A percentile compares a stretch with the other conserved stretches of the same genome.
Evolutionary conservation across 2,797 vertebrate species (phyloP).

Genomic region (Lindbergichthys nudifrons): DNA sequence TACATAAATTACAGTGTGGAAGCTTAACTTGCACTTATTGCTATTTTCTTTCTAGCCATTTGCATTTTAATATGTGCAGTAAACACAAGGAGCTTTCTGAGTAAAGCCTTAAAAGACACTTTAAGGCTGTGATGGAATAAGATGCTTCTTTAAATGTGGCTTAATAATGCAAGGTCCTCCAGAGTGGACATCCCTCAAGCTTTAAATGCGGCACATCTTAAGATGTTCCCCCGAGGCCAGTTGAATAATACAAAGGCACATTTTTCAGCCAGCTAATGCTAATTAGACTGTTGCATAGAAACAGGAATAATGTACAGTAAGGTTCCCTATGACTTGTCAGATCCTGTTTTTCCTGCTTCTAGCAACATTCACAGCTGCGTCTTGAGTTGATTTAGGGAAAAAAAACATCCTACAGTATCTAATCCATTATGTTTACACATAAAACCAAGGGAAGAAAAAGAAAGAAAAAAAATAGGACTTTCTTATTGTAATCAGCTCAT

Average conservation of each 20-base stretch:
- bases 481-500: slow-evolving; percentile 19
- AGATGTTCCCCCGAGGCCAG: slow-evolving; percentile 57
- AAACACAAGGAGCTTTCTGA: slow-evolving; percentile 41
- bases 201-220: slow-evolving; percentile 65
- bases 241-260: slow-evolving; percentile 75
- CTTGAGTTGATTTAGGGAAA: slow-evolving; percentile 25
- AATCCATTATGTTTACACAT: background rate
- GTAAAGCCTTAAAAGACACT: slow-evolving; percentile 35
- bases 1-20: slow-evolving; percentile 47
- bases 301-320: slow-evolving; percentile 69
- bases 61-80: slow-evolving; percentile 68
- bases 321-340: slow-evolving; percentile 54
- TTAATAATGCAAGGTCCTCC: slow-evolving; percentile 52
- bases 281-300: slow-evolving; percentile 75
- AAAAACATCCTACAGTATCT: slow-evolving; percentile 30
- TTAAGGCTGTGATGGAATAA: slow-evolving; percentile 46
- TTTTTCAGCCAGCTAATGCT: slow-evolving; percentile 73
- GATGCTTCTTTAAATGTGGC: slow-evolving; percentile 48
- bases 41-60: slow-evolving; percentile 53
- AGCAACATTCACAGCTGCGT: slow-evolving; percentile 28
- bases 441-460: background rate
- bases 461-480: too few species aligned
- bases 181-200: slow-evolving; percentile 55
- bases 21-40: slow-evolving; percentile 61
- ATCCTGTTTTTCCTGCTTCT: slow-evolving; percentile 44